Base-by-base conservation (phyloP, 2,888 invertebrate genomes). In the Oscheius sp. region DNA sequence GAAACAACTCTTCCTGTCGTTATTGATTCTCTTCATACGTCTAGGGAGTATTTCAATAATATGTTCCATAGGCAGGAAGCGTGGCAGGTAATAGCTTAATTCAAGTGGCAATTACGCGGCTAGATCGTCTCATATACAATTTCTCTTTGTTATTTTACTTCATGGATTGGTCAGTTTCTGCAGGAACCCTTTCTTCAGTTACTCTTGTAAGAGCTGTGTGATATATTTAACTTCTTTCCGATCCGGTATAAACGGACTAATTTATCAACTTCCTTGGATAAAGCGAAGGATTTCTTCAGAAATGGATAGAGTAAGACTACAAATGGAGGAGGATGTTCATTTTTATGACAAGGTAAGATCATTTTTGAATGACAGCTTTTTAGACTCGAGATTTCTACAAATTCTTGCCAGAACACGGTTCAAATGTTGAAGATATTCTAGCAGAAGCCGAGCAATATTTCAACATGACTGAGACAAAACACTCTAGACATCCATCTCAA, bases 351-450 rank as follows among this genome's bases (percentile, higher is more conserved):
- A 61, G 47, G 74, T 74, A 8, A 45, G 57, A 17, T 36, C n/a
- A 36, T 22, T 41, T 20, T 20, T 14, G 41, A 17, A 17, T 14
- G 5, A 6, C 20, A 2, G 14, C 5, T 26, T 47, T n/a, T 45
- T 45, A 75, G 72, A 65, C 64, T 41, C 70, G 79, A 3, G 82
- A 82, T 57, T 84, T 86, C 70, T 79, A 81, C 70, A 83, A 79
- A 57, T 80, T 78, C 44, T 72, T 86, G 14, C 94, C 94, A 0
- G 87, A 89, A 51, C 86, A 89, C 28, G 92, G 92, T 56, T 67
- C 73, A 56, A 69, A 66, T 20, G 49, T 59, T 14, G 85, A 91
- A 20, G 89, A 92, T 79, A 90, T 95, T 41, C 82, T 93, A 2
- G 87, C 90, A 49, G 89, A 91, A 78, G 90, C 94, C 2, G 89